These are phyloP conservation scores for Cepphus grylle DNA, from an alignment of 2,113 vertebrate genomes.

Conservation along the genomic window DNA sequence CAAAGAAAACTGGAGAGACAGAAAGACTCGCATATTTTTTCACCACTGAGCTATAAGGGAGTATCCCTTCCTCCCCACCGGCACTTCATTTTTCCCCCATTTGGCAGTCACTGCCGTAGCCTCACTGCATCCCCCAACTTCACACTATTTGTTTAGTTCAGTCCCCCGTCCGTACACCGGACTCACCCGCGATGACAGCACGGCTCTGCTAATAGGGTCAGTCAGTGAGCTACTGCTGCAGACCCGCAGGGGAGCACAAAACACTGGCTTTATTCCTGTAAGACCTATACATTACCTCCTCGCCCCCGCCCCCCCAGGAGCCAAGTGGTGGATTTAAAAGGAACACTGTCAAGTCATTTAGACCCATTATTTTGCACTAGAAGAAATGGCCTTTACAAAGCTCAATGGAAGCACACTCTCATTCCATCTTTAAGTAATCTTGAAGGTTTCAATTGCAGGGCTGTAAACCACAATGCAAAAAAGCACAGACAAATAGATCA, in stretches of 20 bases:
- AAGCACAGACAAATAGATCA: slow-evolving; percentile 47
- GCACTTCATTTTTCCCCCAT: neutral
- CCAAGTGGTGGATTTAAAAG: slow-evolving; percentile 36
- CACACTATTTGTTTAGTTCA: neutral
- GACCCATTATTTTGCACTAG: slow-evolving; percentile 50
- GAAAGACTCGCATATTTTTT: neutral
- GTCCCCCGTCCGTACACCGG: neutral
- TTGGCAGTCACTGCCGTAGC: neutral
- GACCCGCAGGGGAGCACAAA: slow-evolving; percentile 53
- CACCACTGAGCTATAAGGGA: neutral
- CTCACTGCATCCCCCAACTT: neutral
- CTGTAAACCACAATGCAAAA: slow-evolving; percentile 62
- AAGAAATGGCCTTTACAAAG: slow-evolving; percentile 50
- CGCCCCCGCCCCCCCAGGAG: neutral
- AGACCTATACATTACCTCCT: slow-evolving; percentile 54
- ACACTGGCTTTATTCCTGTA: slow-evolving; percentile 54
- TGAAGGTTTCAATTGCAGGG: slow-evolving; percentile 50
- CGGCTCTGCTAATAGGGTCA: slow-evolving; percentile 31
- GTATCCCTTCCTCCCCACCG: neutral
- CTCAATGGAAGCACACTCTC: slow-evolving; percentile 20
- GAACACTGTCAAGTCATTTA: slow-evolving; percentile 53
- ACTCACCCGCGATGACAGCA: neutral
- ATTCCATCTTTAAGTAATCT: slow-evolving; percentile 60
- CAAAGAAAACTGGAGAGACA: neutral
- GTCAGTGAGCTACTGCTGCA: slow-evolving; percentile 48